Percentiles rank a stretch among this genome's conserved stretches.
Evolutionary conservation across 2,797 vertebrate genomes (phyloP).

Genomic region (Podarcis lilfordi): DNA sequence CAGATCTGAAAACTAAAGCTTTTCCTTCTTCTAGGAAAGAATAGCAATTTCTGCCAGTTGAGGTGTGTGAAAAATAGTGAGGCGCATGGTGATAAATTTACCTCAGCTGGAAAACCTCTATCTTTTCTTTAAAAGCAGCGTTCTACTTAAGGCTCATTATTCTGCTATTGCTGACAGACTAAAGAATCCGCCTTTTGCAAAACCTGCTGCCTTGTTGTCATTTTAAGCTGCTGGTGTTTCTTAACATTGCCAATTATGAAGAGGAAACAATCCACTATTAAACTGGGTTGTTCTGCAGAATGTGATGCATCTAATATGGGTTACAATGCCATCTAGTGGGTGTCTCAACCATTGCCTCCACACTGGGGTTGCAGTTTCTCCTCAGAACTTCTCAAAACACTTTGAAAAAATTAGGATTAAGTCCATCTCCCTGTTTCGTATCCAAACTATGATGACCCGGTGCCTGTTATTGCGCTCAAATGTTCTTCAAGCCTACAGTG

Average conservation of each 20-base stretch:
- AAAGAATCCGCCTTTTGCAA: fast-evolving
- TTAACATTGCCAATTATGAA: not conserved
- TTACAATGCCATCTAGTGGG: slow-evolving; percentile 14
- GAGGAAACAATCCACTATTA: not conserved
- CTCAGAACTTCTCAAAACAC: not conserved
- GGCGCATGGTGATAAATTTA: not conserved
- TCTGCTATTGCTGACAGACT: fast-evolving
- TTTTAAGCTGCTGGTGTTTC: not conserved
- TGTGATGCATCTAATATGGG: not conserved
- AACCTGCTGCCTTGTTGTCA: fast-evolving
- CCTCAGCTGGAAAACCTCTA: not conserved
- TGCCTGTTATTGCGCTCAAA: not conserved
- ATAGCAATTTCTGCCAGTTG: not conserved
- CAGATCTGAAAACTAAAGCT: not conserved
- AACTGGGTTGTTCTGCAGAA: not conserved
- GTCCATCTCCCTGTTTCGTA: not conserved
- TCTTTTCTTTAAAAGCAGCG: not conserved
- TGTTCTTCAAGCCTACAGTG: not conserved
- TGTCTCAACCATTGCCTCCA: not conserved
- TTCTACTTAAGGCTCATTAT: fast-evolving
- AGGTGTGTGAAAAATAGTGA: not conserved
- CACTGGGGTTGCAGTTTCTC: not conserved
- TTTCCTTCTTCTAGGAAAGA: not conserved
- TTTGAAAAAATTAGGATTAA: not conserved
- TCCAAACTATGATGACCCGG: not conserved